Evolutionary conservation across 1,140 invertebrate species (phyloP).

Genomic region (Caenorhabditis tropicalis): DNA sequence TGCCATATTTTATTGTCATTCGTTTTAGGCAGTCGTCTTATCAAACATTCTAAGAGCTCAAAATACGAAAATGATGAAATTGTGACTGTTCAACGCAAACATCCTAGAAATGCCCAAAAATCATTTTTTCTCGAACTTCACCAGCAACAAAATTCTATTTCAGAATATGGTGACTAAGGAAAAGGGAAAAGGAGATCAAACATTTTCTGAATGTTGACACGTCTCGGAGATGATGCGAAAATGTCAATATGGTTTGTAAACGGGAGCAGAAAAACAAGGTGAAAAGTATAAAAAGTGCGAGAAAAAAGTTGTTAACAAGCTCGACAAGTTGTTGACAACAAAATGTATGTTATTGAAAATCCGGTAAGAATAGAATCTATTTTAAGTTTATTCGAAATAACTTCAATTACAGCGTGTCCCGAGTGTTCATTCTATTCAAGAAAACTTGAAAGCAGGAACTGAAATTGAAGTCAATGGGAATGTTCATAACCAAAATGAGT

Average conservation of each 20-base stretch:
- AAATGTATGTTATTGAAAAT: neutral
- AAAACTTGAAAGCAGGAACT: neutral
- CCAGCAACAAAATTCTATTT: slow-evolving; percentile 23
- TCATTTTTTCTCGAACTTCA: neutral
- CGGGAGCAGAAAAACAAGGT: neutral
- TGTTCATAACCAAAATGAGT: neutral
- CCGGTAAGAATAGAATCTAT: neutral
- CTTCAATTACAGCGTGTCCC: neutral
- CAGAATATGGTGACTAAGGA: slow-evolving; percentile 4
- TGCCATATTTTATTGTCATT: too few relatives aligned
- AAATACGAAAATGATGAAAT: neutral
- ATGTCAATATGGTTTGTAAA: slow-evolving; percentile 2
- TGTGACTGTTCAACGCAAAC: neutral
- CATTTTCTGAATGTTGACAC: slow-evolving; percentile 6
- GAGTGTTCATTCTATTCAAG: neutral
- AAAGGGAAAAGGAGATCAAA: neutral
- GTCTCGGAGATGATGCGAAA: neutral
- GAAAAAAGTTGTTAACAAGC: neutral
- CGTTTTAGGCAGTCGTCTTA: neutral
- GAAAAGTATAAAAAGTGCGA: neutral
- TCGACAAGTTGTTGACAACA: neutral
- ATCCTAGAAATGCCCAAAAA: slow-evolving; percentile 13
- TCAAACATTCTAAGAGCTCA: slow-evolving; percentile 10
- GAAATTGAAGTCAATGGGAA: neutral
- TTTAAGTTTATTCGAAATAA: neutral